Conservation (phyloP, 2,888 invertebrate species). For the Pantelozetes paolii region DNA sequence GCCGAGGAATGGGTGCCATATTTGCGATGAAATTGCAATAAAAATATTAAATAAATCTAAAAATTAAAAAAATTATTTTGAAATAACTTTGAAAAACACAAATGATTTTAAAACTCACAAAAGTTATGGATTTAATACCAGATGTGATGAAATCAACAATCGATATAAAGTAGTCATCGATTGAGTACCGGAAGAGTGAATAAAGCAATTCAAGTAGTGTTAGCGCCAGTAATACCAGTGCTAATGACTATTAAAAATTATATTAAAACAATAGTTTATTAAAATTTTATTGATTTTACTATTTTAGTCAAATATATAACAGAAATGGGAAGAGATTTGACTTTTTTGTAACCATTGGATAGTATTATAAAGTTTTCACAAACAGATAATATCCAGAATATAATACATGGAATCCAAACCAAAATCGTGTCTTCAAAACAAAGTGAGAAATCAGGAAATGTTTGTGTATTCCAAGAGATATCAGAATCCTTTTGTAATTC, state of each 20-base stretch:
- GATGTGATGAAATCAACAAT: constrained; percentile 39
- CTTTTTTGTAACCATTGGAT: neutral
- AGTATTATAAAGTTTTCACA: neutral
- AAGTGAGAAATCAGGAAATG: constrained; percentile 39
- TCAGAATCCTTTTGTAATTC: constrained; percentile 16
- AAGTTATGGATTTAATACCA: constrained; percentile 42
- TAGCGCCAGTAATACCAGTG: neutral
- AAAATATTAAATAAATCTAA: neutral
- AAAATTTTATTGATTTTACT: too few species aligned
- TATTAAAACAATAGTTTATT: neutral
- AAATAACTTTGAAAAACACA: constrained; percentile 8
- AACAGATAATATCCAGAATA: constrained; percentile 28
- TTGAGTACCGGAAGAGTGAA: neutral
- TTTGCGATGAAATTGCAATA: constrained; percentile 1
- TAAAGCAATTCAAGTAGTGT: neutral
- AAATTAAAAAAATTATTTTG: neutral
- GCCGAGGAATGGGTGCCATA: constrained; percentile 81
- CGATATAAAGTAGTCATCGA: neutral
- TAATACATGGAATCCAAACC: constrained; percentile 35
- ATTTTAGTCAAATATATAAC: neutral
- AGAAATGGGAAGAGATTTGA: neutral
- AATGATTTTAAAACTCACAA: constrained; percentile 23
- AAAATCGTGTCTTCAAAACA: constrained; percentile 41
- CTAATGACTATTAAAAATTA: neutral
- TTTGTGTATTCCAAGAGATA: constrained; percentile 26